Percentiles rank a stretch among this genome's conserved stretches.
Evolutionary conservation across 2,797 vertebrate species (phyloP).

Genomic region (Xyrichtys novacula): DNA sequence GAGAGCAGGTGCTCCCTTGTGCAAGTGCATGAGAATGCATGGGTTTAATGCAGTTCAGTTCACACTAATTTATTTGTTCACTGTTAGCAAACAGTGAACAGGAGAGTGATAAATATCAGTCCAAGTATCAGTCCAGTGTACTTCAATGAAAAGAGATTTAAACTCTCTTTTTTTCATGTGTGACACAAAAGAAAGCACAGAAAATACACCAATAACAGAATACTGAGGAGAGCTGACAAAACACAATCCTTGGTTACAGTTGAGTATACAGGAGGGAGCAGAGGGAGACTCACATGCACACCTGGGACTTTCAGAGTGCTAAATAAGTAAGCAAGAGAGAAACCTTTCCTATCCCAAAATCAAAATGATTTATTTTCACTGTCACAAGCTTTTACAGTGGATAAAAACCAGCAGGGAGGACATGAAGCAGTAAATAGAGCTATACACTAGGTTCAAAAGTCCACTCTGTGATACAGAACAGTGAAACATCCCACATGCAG

Average conservation of each 20-base stretch:
- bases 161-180: not conserved
- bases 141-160: not conserved
- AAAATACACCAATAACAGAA: slow-evolving; percentile 5
- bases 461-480: not conserved
- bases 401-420: slow-evolving; percentile 4
- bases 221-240: not conserved
- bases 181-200: not conserved
- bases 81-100: no score
- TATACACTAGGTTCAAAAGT: not conserved
- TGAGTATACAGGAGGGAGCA: not conserved
- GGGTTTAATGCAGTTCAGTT: no score
- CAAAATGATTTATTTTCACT: slow-evolving; percentile 32
- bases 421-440: slow-evolving; percentile 12
- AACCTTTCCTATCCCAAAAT: slow-evolving; percentile 17
- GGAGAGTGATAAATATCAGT: no score
- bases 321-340: slow-evolving; percentile 28
- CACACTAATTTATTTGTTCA: no score
- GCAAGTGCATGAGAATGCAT: no score
- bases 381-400: not conserved
- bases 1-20: no score
- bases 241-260: slow-evolving; percentile 5
- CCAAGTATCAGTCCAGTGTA: no score
- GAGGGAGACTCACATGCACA: not conserved
- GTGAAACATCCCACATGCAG: not conserved
- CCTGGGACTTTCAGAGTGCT: slow-evolving; percentile 19